Evolutionary conservation across 2,888 invertebrate genomes (phyloP).

Genomic region (Cheilosia variabilis): DNA sequence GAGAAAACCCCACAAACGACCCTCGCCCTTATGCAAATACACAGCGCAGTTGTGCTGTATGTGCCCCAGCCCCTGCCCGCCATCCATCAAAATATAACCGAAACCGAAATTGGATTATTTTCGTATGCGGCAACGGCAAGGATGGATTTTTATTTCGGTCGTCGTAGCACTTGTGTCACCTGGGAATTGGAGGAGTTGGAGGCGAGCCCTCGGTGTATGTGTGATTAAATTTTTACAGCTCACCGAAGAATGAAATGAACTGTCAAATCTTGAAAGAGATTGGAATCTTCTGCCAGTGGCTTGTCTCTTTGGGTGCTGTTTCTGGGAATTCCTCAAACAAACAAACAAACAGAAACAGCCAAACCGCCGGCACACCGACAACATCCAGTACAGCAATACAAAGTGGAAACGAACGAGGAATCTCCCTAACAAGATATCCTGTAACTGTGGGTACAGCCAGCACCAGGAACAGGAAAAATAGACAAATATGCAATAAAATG

Average conservation of each 20-base stretch:
- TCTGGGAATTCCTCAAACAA: slow-evolving; percentile 27
- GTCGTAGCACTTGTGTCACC: slow-evolving; percentile 55
- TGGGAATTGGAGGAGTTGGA: slow-evolving; percentile 43
- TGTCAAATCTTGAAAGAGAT: slow-evolving; percentile 75
- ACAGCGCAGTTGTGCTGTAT: slow-evolving; percentile 19
- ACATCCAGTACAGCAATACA: slow-evolving; percentile 12
- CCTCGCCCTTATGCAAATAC: slow-evolving; percentile 61
- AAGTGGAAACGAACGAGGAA: slow-evolving; percentile 53
- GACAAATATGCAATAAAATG: slow-evolving; percentile 65
- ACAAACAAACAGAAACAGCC: slow-evolving; percentile 39
- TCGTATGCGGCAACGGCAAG: slow-evolving; percentile 47
- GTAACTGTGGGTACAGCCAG: slow-evolving; percentile 42
- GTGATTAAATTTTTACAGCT: slow-evolving; percentile 75
- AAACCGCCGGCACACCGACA: slow-evolving; percentile 14
- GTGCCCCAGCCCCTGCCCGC: background rate
- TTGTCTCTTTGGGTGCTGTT: slow-evolving; percentile 44
- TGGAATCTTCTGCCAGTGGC: slow-evolving; percentile 69
- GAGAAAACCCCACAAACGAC: slow-evolving; percentile 23
- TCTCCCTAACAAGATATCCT: slow-evolving; percentile 63
- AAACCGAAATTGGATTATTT: slow-evolving; percentile 74
- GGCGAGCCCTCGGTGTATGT: slow-evolving; percentile 54
- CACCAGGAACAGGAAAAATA: slow-evolving; percentile 43
- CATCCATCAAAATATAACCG: slow-evolving; percentile 56
- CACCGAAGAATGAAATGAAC: slow-evolving; percentile 76
- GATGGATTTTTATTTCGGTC: slow-evolving; percentile 52